Percentiles rank a stretch among this genome's conserved stretches.
These are phyloP conservation scores for Dendrocopos noguchii DNA, from an alignment of 2,113 vertebrate species.

Conservation along the genomic window DNA sequence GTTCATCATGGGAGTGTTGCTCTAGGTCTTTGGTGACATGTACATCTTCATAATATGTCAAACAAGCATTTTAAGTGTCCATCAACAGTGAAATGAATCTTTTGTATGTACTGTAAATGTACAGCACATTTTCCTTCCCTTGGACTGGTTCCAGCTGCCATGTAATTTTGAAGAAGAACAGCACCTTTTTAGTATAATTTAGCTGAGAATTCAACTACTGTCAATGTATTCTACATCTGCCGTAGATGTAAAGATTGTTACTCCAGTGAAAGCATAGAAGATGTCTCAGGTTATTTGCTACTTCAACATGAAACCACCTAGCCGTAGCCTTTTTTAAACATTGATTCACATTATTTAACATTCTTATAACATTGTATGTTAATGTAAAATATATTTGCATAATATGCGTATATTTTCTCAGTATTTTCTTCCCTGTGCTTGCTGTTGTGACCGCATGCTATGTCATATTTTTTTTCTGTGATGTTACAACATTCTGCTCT, in stretches of 20 bases:
- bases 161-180: conserved; percentile 58
- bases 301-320: conserved; percentile 72
- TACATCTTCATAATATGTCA: conserved; percentile 26
- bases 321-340: conserved; percentile 67
- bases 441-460: conserved; percentile 78
- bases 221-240: conserved; percentile 52
- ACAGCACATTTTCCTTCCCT: conserved; percentile 63
- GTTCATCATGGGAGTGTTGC: conserved; percentile 5
- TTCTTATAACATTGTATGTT: conserved; percentile 80
- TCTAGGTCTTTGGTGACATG: conserved; percentile 18
- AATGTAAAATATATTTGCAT: conserved; percentile 80
- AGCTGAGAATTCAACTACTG: conserved; percentile 48
- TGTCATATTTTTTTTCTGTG: conserved; percentile 76
- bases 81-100: conserved; percentile 49
- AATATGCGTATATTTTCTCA: conserved; percentile 82
- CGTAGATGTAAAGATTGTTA: conserved; percentile 65
- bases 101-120: conserved; percentile 70
- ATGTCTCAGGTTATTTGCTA: conserved; percentile 80
- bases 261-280: conserved; percentile 64
- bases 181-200: conserved; percentile 55
- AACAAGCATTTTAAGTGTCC: conserved; percentile 48
- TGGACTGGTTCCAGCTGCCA: conserved; percentile 63
- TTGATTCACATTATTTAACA: conserved; percentile 61
- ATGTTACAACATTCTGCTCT: conserved; percentile 72
- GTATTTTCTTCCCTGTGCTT: conserved; percentile 75